Evolutionary conservation across 2,113 vertebrate species (phyloP).

Genomic region (Sander vitreus): DNA sequence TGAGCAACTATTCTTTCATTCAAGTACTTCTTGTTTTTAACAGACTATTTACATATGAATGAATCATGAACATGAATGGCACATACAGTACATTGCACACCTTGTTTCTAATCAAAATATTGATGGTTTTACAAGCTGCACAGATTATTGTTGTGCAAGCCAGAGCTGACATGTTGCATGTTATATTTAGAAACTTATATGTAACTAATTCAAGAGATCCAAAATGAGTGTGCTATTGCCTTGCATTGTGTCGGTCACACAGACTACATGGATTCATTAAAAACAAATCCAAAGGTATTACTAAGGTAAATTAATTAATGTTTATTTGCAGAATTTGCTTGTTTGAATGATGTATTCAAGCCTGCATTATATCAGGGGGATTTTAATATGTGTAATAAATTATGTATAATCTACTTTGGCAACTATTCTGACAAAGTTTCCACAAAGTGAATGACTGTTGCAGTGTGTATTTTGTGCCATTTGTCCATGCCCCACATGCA

Average conservation of each 20-base stretch:
- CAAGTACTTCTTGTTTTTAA: neutral
- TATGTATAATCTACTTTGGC: slow-evolving; percentile 28
- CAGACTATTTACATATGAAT: slow-evolving; percentile 25
- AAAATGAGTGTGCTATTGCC: neutral
- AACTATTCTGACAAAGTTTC: slow-evolving; percentile 34
- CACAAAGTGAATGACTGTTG: slow-evolving; percentile 12
- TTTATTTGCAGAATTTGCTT: slow-evolving; percentile 42
- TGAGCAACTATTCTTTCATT: slow-evolving; percentile 15
- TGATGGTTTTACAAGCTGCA: slow-evolving; percentile 11
- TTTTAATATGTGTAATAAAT: slow-evolving; percentile 27
- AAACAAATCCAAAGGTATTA: neutral
- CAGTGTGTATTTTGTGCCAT: slow-evolving; percentile 33
- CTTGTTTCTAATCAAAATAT: neutral
- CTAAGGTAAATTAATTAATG: neutral
- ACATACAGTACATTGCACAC: neutral
- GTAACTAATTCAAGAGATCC: slow-evolving; percentile 28
- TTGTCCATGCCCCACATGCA: slow-evolving; percentile 38
- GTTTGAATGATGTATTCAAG: slow-evolving; percentile 30
- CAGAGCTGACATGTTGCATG: slow-evolving; percentile 47
- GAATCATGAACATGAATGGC: slow-evolving; percentile 12
- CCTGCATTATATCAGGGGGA: slow-evolving; percentile 5
- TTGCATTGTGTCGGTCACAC: neutral
- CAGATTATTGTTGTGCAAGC: slow-evolving; percentile 1
- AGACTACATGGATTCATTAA: neutral
- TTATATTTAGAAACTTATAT: slow-evolving; percentile 29